A percentile compares a stretch with the other conserved stretches of the same genome.
Evolutionary conservation across 2,113 vertebrate genomes (phyloP).

Genomic region (Echinops telfairi): DNA sequence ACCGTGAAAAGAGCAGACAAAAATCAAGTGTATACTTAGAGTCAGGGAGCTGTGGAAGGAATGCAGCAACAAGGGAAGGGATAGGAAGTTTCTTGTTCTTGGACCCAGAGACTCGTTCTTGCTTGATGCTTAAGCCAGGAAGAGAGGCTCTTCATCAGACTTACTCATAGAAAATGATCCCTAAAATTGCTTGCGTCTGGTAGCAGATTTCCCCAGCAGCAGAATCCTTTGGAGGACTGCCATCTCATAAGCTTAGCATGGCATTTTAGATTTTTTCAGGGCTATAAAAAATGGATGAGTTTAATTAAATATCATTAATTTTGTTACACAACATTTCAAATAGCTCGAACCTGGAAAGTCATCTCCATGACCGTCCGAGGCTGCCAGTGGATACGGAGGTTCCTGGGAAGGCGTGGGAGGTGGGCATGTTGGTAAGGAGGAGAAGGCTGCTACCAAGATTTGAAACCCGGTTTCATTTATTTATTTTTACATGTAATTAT

Average conservation of each 20-base stretch:
- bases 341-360: constrained; percentile 64
- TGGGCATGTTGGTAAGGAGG: background rate
- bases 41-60: background rate
- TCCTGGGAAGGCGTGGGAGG: background rate
- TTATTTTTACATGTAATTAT: too few relatives aligned
- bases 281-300: constrained; percentile 84
- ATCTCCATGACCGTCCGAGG: constrained; percentile 41
- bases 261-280: constrained; percentile 80
- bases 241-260: constrained; percentile 80
- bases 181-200: constrained; percentile 74
- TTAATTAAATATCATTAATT: constrained; percentile 87
- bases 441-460: background rate
- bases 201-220: constrained; percentile 60
- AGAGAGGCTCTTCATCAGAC: constrained; percentile 72
- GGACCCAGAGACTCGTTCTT: constrained; percentile 45
- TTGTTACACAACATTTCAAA: constrained; percentile 79
- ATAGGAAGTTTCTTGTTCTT: background rate
- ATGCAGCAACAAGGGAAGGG: background rate
- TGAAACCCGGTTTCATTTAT: background rate
- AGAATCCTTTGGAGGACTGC: constrained; percentile 79
- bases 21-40: background rate
- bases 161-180: constrained; percentile 76
- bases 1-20: background rate
- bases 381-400: constrained; percentile 45
- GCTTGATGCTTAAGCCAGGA: constrained; percentile 66